phyloP scores from a whole-genome alignment of 1,140 invertebrate species.

The Drosophila prosaltans region DNA sequence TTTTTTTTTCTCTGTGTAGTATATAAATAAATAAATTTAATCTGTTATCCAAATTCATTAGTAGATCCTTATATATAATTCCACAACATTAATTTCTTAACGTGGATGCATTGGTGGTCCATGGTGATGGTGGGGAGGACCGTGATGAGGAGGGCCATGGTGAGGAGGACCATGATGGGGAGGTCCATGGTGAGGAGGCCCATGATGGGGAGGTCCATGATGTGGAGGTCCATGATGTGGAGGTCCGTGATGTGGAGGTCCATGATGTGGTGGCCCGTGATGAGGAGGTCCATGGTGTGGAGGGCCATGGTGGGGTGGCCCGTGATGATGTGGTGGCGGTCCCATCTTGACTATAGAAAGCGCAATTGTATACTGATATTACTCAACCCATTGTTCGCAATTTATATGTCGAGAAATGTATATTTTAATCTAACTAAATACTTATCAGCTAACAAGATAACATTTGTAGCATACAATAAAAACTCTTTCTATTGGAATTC shows the following conservation, averaged over 20 bases:
- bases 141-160: conserved; percentile 39
- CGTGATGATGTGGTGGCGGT: conserved; percentile 26
- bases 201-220: conserved; percentile 27
- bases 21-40: too few relatives aligned
- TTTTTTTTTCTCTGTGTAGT: too few relatives aligned
- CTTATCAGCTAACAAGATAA: conserved; percentile 30
- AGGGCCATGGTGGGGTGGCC: background rate
- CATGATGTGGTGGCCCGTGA: conserved; percentile 1
- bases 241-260: background rate
- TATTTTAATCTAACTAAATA: conserved; percentile 21
- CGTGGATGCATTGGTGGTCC: conserved; percentile 13
- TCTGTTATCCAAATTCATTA: too few relatives aligned
- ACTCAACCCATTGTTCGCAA: background rate
- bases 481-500: conserved; percentile 22
- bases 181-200: conserved; percentile 27
- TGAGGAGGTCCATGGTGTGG: conserved; percentile 15
- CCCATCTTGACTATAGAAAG: conserved; percentile 35
- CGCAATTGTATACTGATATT: conserved; percentile 32
- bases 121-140: conserved; percentile 20
- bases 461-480: conserved; percentile 10
- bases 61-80: too few relatives aligned
- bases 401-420: conserved; percentile 32
- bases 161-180: conserved; percentile 28
- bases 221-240: conserved; percentile 29
- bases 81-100: background rate